Evolutionary conservation across 2,113 vertebrate genomes (phyloP).

Genomic region (Chiloscyllium plagiosum): DNA sequence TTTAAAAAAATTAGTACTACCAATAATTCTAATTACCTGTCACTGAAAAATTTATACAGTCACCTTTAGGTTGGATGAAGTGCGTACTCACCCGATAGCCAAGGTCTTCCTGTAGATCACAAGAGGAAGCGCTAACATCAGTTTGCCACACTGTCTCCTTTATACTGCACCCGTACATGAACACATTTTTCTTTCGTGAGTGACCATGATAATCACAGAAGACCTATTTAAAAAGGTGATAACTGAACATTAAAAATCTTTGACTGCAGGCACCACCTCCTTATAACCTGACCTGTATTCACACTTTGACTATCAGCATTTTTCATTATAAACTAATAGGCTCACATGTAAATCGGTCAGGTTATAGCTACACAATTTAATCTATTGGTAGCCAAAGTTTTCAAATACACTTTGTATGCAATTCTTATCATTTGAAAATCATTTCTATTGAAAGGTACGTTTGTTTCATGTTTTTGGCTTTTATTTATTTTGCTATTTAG

Average conservation of each 20-base stretch:
- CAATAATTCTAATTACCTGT: background rate
- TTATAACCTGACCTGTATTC: background rate
- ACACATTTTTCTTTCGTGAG: constrained; percentile 97
- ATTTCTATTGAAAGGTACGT: background rate
- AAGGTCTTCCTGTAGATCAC: constrained; percentile 79
- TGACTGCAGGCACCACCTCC: background rate
- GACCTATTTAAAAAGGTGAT: constrained; percentile 50
- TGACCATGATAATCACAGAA: constrained; percentile 94
- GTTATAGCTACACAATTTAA: background rate
- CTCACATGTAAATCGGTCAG: background rate
- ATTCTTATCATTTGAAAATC: background rate
- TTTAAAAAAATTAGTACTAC: too few relatives aligned
- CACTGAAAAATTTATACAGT: background rate
- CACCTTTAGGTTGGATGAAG: background rate
- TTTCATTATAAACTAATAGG: background rate
- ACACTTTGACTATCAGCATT: too few relatives aligned
- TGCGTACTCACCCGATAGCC: constrained; percentile 73
- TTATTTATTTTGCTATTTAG: background rate
- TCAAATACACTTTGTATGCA: background rate
- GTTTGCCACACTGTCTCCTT: constrained; percentile 95
- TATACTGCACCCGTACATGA: constrained; percentile 97
- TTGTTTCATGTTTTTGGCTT: background rate
- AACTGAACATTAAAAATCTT: background rate
- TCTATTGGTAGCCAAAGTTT: background rate
- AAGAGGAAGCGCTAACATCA: constrained; percentile 63